These are phyloP conservation scores for Chlorodrepanis virens DNA, from an alignment of 2,113 vertebrate genomes.

Conservation along the genomic window DNA sequence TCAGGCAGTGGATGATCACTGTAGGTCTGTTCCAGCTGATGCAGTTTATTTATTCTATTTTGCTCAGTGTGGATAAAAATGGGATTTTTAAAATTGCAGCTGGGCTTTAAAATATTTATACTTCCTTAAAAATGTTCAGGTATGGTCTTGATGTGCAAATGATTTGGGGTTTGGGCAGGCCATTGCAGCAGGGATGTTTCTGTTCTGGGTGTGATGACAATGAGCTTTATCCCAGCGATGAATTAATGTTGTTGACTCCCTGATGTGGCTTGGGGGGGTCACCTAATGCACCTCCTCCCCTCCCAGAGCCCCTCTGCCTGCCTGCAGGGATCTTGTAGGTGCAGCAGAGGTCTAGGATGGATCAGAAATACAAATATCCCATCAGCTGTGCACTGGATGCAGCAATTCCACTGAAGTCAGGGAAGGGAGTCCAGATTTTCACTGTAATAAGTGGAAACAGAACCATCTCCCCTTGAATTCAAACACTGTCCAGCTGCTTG, in stretches of 20 bases:
- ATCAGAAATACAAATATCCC: background rate
- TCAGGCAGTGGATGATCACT: background rate
- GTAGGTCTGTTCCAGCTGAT: background rate
- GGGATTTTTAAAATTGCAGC: background rate
- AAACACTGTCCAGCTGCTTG: background rate
- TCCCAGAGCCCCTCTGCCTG: background rate
- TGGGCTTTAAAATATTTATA: background rate
- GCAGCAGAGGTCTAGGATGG: background rate
- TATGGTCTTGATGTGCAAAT: background rate
- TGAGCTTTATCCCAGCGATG: background rate
- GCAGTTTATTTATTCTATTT: background rate
- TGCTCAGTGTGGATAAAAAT: background rate
- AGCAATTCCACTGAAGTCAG: background rate
- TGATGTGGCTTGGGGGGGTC: background rate
- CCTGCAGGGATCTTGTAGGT: background rate
- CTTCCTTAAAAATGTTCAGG: background rate
- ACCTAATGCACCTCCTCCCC: background rate
- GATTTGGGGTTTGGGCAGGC: background rate
- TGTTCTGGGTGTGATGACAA: fast-evolving
- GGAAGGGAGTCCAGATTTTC: background rate
- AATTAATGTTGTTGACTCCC: background rate
- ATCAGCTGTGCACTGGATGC: background rate
- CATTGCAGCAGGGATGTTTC: background rate
- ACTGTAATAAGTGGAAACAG: background rate
- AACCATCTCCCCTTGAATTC: background rate